Conservation (phyloP, 2,888 invertebrate genomes). For the Nemapogon koenigi region DNA sequence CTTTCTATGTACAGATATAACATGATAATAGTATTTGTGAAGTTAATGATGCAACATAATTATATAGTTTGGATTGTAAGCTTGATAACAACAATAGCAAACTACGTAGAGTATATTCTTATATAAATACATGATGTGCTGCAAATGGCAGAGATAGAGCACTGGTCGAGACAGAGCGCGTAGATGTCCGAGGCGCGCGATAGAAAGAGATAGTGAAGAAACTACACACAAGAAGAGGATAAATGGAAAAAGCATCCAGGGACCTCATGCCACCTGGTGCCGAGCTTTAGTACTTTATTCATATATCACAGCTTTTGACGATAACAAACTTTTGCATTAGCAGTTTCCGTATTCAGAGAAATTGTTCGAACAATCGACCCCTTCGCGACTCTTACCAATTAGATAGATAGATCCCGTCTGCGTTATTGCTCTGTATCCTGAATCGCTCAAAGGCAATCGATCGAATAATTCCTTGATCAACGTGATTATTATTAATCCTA, state of each 20-base stretch:
- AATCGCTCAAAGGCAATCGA: slow-evolving; percentile 44
- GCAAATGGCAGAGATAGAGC: slow-evolving; percentile 26
- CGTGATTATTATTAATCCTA: slow-evolving; percentile 43
- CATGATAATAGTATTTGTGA: too few species aligned
- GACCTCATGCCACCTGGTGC: slow-evolving; percentile 37
- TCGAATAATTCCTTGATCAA: slow-evolving; percentile 53
- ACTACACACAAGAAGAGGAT: slow-evolving; percentile 33
- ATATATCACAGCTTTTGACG: slow-evolving; percentile 66
- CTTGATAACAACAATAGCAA: too few species aligned
- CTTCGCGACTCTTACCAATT: neutral
- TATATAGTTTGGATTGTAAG: too few species aligned
- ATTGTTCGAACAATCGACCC: slow-evolving; percentile 52
- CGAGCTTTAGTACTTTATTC: slow-evolving; percentile 37
- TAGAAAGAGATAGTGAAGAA: slow-evolving; percentile 1
- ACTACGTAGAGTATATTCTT: slow-evolving; percentile 18
- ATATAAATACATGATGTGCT: slow-evolving; percentile 58
- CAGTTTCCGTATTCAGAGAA: slow-evolving; percentile 55
- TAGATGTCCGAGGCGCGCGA: slow-evolving; percentile 13
- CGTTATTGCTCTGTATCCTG: too few species aligned
- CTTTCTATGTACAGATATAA: too few species aligned
- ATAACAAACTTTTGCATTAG: slow-evolving; percentile 65
- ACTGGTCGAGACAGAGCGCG: slow-evolving; percentile 10
- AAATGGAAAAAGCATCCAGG: slow-evolving; percentile 33
- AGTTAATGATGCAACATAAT: too few species aligned
- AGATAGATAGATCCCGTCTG: too few species aligned